Evolutionary conservation across 1,140 invertebrate genomes (phyloP).

Genomic region (Neuroterus valhalla): DNA sequence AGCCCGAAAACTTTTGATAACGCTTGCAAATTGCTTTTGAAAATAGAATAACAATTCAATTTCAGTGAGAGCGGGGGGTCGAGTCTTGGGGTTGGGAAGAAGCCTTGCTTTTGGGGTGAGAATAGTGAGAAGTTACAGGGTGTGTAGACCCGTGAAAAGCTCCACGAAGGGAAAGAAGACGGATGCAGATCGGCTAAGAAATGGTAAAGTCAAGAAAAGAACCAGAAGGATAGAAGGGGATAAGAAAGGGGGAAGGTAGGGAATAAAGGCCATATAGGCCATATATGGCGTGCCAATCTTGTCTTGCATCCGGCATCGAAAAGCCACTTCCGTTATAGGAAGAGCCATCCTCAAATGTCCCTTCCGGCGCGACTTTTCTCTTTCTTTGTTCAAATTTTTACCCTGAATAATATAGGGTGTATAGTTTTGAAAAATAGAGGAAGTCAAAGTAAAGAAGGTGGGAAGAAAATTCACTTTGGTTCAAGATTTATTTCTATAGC

Average conservation of each 20-base stretch:
- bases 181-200: slow-evolving; percentile 20
- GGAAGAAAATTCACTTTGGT: not conserved
- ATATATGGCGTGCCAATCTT: slow-evolving; percentile 26
- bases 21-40: slow-evolving; percentile 70
- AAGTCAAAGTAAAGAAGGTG: not conserved
- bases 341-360: slow-evolving; percentile 17
- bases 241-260: not conserved
- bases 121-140: slow-evolving; percentile 21
- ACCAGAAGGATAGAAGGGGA: not conserved
- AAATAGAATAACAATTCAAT: slow-evolving; percentile 72
- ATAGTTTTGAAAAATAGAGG: not conserved
- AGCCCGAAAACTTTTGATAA: slow-evolving; percentile 67
- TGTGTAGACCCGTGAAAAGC: slow-evolving; percentile 22
- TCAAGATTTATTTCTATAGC: too few relatives aligned
- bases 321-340: slow-evolving; percentile 23
- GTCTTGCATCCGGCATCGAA: slow-evolving; percentile 22
- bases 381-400: slow-evolving; percentile 9
- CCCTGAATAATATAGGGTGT: not conserved
- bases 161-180: not conserved
- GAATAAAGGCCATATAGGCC: slow-evolving; percentile 18
- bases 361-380: slow-evolving; percentile 8
- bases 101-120: slow-evolving; percentile 1
- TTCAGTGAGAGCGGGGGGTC: slow-evolving; percentile 45
- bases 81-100: slow-evolving; percentile 33
- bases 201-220: not conserved